Evolutionary conservation across 2,888 invertebrate genomes (phyloP), one percentile per base, ranked within the genome.

Genomic region (Pheosia tremula): DNA sequence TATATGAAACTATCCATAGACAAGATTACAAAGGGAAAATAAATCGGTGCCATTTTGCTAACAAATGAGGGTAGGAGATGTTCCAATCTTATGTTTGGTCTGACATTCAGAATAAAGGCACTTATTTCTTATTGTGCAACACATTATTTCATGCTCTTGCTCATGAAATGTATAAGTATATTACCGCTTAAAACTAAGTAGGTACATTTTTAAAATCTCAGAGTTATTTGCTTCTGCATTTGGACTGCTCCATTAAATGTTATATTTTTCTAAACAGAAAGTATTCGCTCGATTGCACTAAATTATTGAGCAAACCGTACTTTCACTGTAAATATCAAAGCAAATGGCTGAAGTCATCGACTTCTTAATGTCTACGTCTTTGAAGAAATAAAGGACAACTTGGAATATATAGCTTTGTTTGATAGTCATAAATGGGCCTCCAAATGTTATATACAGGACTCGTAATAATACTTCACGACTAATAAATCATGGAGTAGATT

Each of bases 1-100:
- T 80, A 81, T 79, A 85, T 80, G 79, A 80, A 83, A 82, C 86
- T 82, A 83, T 82, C 80, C 68, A 79, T 82, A 82, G 78, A 78
- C 67, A 70, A 77, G 82, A 83, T 84, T 79, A 84, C 83, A 84
- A 84, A 82, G 69, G 80, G 74, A 71, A 80, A 80, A 87, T 83
- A 88, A 87, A 88, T 88, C 79, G 85, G 68, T 71, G 78, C 78
- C 83, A 84, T 88, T 88, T 81, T 80, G 80, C 75, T 84, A 84
- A 86, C 85, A 87, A 84, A 88, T 87, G 85, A 80, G 81, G 81
- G 86, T 84, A 77, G 81, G 77, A 71, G 76, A 82, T 79, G 80
- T 80, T 80, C 84, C 86, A 84, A 84, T 86, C 84, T 82, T 75
- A 78, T 80, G 78, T 82, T 77, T 80, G 75, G 78, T 77, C 78